Conservation (phyloP, 2,113 vertebrate species). For the Platysternon megacephalum region DNA sequence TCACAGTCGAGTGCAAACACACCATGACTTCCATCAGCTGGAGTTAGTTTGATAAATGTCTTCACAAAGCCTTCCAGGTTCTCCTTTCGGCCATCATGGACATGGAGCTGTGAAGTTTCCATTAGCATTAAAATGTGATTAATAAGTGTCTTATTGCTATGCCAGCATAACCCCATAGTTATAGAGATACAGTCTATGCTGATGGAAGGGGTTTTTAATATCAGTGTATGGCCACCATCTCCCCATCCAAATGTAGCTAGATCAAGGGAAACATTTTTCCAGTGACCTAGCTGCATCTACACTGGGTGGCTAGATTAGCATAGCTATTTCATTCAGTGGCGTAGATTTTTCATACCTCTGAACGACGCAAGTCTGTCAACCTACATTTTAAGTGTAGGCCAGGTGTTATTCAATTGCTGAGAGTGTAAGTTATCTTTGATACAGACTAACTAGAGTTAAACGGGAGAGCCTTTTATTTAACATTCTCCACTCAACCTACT, state of each 20-base stretch:
- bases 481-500: not conserved
- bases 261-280: not conserved
- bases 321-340: not conserved
- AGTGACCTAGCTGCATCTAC: not conserved
- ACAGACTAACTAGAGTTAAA: not conserved
- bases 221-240: not conserved
- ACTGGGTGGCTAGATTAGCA: not conserved
- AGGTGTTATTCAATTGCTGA: not conserved
- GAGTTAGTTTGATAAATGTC: constrained; percentile 44
- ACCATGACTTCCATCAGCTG: constrained; percentile 61
- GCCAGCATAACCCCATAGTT: not conserved
- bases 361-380: not conserved
- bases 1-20: constrained; percentile 84
- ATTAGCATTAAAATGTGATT: not conserved
- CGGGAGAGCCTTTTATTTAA: not conserved
- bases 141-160: not conserved
- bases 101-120: constrained; percentile 79
- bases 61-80: constrained; percentile 82
- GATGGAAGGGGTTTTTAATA: not conserved
- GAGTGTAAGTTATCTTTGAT: not conserved
- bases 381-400: not conserved
- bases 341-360: not conserved
- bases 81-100: constrained; percentile 77
- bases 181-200: not conserved
- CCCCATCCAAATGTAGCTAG: not conserved